phyloP scores from a whole-genome alignment of 2,888 invertebrate genomes.

The Brachypalpus laphriformis region DNA sequence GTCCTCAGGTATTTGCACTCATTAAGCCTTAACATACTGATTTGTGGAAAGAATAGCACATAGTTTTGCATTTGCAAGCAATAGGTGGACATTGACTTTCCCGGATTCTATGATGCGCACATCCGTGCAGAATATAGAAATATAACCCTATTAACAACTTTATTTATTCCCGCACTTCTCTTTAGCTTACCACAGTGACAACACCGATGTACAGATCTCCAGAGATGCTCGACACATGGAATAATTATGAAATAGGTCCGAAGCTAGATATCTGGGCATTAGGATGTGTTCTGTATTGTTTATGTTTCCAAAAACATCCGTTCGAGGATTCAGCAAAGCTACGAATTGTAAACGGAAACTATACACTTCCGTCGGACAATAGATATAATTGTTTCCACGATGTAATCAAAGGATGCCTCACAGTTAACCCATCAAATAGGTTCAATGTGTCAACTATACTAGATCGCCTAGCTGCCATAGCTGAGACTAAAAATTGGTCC shows the following conservation, averaged over 20 bases:
- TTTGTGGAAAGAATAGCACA: too few relatives aligned
- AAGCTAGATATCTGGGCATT: slow-evolving; percentile 98
- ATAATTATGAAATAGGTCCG: slow-evolving; percentile 95
- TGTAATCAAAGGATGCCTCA: slow-evolving; percentile 92
- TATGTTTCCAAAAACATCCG: slow-evolving; percentile 97
- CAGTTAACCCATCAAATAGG: slow-evolving; percentile 92
- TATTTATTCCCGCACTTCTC: too few relatives aligned
- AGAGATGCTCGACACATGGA: slow-evolving; percentile 99
- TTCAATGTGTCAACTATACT: slow-evolving; percentile 90
- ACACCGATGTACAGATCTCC: slow-evolving; percentile 99
- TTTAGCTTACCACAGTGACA: slow-evolving; percentile 84
- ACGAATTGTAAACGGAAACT: slow-evolving; percentile 98
- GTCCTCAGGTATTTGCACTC: too few relatives aligned
- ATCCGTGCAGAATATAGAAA: too few relatives aligned
- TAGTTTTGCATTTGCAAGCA: too few relatives aligned
- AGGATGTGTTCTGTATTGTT: slow-evolving; percentile 95
- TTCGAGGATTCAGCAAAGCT: slow-evolving; percentile 98
- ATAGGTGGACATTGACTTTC: too few relatives aligned
- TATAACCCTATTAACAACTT: too few relatives aligned
- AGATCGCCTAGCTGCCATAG: slow-evolving; percentile 94
- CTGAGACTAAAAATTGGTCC: slow-evolving; percentile 92
- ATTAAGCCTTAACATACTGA: too few relatives aligned
- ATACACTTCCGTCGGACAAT: slow-evolving; percentile 91
- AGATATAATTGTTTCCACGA: slow-evolving; percentile 94
- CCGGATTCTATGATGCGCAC: too few relatives aligned